A percentile compares a stretch with the other conserved stretches of the same genome.
Evolutionary conservation across 2,888 invertebrate genomes (phyloP).

Genomic region (Clistopyga incitator): DNA sequence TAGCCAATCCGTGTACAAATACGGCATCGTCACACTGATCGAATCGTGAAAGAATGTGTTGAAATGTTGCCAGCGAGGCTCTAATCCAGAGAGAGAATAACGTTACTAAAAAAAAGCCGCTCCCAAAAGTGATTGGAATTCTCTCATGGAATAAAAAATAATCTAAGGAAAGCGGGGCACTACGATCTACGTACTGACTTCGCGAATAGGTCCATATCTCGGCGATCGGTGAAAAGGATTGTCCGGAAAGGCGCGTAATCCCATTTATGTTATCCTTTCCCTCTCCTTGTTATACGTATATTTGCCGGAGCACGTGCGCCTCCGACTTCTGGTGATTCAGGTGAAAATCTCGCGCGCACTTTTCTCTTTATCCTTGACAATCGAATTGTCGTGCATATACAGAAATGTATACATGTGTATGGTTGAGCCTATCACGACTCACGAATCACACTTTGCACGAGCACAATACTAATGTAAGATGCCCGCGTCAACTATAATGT

Average conservation of each 20-base stretch:
- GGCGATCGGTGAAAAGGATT: slow-evolving; percentile 60
- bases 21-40: slow-evolving; percentile 15
- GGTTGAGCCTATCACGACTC: background rate
- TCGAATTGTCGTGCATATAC: background rate
- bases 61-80: slow-evolving; percentile 15
- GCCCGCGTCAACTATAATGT: slow-evolving; percentile 42
- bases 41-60: slow-evolving; percentile 51
- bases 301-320: slow-evolving; percentile 32
- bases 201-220: slow-evolving; percentile 69
- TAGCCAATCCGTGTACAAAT: slow-evolving; percentile 2
- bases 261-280: slow-evolving; percentile 70
- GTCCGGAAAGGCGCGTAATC: slow-evolving; percentile 69
- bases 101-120: slow-evolving; percentile 41
- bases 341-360: slow-evolving; percentile 19
- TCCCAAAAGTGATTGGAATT: slow-evolving; percentile 37
- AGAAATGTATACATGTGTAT: background rate
- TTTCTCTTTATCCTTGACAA: background rate
- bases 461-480: slow-evolving; percentile 27
- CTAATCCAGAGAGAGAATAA: background rate
- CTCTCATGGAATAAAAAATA: background rate
- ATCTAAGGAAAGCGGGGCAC: slow-evolving; percentile 1
- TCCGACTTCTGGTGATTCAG: slow-evolving; percentile 48
- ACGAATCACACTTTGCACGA: background rate
- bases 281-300: slow-evolving; percentile 27
- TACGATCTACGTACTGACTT: slow-evolving; percentile 71